A percentile compares a stretch with the other conserved stretches of the same genome.
Evolutionary conservation across 1,140 invertebrate genomes (phyloP).

Genomic region (Paramacrobiotus metropolitanus): DNA sequence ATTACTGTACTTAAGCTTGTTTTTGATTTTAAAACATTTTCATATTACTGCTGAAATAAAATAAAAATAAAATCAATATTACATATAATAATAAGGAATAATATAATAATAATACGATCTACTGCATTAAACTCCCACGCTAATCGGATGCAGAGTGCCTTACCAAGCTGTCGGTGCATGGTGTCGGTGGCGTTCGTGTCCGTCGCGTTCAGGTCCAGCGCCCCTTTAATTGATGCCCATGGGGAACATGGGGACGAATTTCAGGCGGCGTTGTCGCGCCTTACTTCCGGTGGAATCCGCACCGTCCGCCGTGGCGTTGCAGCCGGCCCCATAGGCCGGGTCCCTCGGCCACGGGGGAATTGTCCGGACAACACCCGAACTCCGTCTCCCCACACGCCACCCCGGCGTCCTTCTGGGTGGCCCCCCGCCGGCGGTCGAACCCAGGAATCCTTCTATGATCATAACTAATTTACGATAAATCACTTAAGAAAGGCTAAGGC

Average conservation of each 20-base stretch:
- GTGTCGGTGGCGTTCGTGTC: background rate
- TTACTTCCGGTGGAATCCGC: conserved; percentile 33
- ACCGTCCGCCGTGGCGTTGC: conserved; percentile 44
- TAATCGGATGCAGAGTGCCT: no score
- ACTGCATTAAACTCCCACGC: no score
- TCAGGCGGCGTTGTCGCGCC: background rate
- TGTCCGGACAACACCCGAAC: conserved; percentile 63
- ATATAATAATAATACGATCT: no score
- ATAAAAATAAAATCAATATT: no score
- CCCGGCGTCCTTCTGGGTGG: conserved; percentile 4
- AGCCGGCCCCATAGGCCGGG: conserved; percentile 43
- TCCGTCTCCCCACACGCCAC: conserved; percentile 22
- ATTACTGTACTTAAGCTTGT: no score
- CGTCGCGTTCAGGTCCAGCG: background rate
- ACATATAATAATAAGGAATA: no score
- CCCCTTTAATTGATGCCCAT: background rate
- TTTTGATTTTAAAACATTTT: background rate
- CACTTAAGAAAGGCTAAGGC: no score
- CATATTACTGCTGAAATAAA: background rate
- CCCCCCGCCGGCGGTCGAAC: no score
- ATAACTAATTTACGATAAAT: no score
- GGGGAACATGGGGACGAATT: background rate
- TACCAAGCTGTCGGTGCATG: background rate
- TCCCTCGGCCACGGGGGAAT: conserved; percentile 49
- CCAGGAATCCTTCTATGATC: conserved; percentile 9